Base-by-base conservation (phyloP, 2,113 vertebrate genomes). In the Cyphomyrus plagiostoma region DNA sequence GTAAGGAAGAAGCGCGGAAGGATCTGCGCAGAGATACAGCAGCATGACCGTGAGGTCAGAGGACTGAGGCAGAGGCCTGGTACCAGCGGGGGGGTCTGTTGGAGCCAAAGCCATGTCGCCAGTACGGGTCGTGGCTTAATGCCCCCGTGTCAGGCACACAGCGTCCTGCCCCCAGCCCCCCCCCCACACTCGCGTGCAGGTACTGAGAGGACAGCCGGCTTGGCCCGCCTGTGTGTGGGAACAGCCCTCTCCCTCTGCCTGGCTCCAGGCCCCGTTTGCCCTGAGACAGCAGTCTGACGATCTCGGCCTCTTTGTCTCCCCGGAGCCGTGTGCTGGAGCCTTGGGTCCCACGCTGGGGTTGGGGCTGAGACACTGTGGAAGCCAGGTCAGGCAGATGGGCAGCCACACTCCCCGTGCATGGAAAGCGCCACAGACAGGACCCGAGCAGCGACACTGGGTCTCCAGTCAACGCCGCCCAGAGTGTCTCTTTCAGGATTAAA, bases 71-170 rank as follows among this genome's bases (percentile, higher is more conserved):
- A 8, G 50, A 53, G 30, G 15, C 11, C 23, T 30, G 50, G 50
- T 39, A 23, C 30, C 30, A 19, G 26, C 26, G 13, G 50, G 48
- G 85, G n/a, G 49, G 21, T 48, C 85, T 49, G 48, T 46, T 50
- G 46, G 8, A 56, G 66, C 87, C 56, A 45, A 70, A 46, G 87
- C 3, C 39, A 46, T 92, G 94, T 93, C 92, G 91, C 90, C 62
- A 66, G 23, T 66, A 66, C 92, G 93, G 94, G 62, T 70, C 62
- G 62, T 70, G 62, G 94, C 93, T 93, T 93, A 95, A 94, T 93
- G 62, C 62, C 77, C 45, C 35, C 45, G 23, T 46, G 21, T 84
- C 82, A 48, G 82, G 42, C 39, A 23, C 35, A 42, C 42, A 48
- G 7, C 93, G 92, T 92, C 92, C 91, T 92, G 90, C 91, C 89